Conservation (phyloP, 2,113 vertebrate species). For the Otocyon megalotis region DNA sequence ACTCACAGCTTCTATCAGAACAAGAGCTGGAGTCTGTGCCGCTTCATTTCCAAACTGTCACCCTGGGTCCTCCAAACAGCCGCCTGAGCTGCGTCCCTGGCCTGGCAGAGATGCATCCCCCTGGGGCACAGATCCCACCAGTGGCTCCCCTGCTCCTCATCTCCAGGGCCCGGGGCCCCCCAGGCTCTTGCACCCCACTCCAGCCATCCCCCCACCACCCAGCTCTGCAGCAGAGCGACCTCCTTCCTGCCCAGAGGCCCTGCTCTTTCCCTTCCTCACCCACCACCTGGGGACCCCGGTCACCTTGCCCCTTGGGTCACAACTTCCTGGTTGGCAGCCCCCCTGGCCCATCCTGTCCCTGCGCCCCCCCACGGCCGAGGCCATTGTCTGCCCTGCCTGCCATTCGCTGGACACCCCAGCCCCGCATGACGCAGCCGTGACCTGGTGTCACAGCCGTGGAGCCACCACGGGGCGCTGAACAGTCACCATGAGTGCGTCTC, state of each 20-base stretch:
- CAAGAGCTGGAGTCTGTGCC: accelerated
- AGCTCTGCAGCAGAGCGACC: not conserved
- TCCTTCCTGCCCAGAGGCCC: not conserved
- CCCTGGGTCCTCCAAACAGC: not conserved
- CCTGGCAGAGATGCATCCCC: accelerated
- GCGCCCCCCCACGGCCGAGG: too few species aligned
- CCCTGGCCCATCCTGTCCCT: not conserved
- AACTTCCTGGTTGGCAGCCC: too few species aligned
- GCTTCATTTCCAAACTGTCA: not conserved
- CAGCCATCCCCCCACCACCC: not conserved
- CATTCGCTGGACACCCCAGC: not conserved
- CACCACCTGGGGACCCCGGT: not conserved
- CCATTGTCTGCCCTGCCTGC: not conserved
- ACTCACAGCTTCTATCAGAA: not conserved
- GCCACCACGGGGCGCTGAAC: too few species aligned
- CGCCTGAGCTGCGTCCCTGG: accelerated
- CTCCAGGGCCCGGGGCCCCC: not conserved
- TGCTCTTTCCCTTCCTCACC: not conserved
- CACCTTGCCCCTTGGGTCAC: not conserved
- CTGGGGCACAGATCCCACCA: accelerated
- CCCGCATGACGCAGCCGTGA: not conserved
- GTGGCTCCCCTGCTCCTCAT: too few species aligned
- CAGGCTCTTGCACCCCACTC: not conserved
- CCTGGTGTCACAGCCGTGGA: too few species aligned
- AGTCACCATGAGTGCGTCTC: too few species aligned